phyloP scores from a whole-genome alignment of 2,797 vertebrate species.

The Micrastur ruficollis region DNA sequence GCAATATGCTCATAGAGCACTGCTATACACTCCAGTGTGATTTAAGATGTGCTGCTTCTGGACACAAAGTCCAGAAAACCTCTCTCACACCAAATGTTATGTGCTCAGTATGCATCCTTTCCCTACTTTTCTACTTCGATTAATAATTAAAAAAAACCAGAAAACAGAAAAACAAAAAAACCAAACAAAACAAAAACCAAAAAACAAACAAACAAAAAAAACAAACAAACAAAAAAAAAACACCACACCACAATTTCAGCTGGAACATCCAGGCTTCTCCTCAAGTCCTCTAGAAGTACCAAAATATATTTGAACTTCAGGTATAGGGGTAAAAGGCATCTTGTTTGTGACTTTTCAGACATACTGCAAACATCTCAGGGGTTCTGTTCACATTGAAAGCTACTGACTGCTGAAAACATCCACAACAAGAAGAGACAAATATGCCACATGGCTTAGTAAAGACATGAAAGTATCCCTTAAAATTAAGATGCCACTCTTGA shows the following conservation, averaged over 20 bases:
- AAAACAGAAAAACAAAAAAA: too few relatives aligned
- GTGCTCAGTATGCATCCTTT: background rate
- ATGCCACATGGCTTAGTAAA: background rate
- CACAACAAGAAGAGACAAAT: background rate
- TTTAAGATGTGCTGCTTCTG: background rate
- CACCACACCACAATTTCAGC: too few relatives aligned
- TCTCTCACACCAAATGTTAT: background rate
- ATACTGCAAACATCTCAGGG: background rate
- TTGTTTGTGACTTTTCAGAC: background rate
- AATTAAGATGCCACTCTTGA: background rate
- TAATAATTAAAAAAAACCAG: accelerated
- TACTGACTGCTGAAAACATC: background rate
- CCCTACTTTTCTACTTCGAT: background rate
- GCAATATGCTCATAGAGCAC: background rate
- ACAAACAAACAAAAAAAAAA: too few relatives aligned
- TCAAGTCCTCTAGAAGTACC: background rate
- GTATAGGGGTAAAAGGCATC: background rate
- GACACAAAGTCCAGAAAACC: background rate
- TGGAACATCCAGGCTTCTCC: background rate
- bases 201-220: too few relatives aligned
- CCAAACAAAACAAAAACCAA: too few relatives aligned
- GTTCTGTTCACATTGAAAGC: background rate
- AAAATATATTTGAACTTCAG: background rate
- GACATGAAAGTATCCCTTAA: background rate
- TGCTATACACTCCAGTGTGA: background rate